A percentile compares a stretch with the other conserved stretches of the same genome.
These are phyloP conservation scores for Muschampia plurimacula DNA, from an alignment of 2,888 invertebrate species.

Conservation along the genomic window DNA sequence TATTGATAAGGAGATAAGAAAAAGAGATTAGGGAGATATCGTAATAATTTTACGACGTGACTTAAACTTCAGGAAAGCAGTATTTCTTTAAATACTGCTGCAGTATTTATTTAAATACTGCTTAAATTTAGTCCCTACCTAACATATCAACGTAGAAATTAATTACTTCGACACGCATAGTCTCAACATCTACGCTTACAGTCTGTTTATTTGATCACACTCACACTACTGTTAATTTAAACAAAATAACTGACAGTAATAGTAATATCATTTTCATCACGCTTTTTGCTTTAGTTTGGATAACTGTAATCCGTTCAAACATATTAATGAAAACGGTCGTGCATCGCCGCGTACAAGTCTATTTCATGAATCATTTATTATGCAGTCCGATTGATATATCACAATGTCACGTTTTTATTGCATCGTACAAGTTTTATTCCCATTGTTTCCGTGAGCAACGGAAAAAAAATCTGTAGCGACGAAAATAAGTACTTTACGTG, in stretches of 20 bases:
- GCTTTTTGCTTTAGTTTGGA: constrained; percentile 7
- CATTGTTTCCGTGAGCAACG: neutral
- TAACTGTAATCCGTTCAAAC: constrained; percentile 11
- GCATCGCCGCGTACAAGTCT: constrained; percentile 16
- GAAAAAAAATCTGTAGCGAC: neutral
- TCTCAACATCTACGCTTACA: neutral
- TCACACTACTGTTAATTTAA: neutral
- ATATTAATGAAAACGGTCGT: constrained; percentile 15
- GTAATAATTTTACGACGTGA: too few species aligned
- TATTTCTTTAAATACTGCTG: too few species aligned
- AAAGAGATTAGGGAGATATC: too few species aligned
- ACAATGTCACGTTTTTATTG: constrained; percentile 16
- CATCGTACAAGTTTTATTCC: neutral
- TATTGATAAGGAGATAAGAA: neutral
- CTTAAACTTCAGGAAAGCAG: too few species aligned
- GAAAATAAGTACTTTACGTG: neutral
- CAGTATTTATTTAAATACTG: too few species aligned
- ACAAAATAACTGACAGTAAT: neutral
- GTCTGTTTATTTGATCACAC: neutral
- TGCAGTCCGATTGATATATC: constrained; percentile 17
- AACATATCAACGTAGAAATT: too few species aligned
- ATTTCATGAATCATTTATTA: constrained; percentile 33
- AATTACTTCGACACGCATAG: too few species aligned
- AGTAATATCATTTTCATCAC: constrained; percentile 6
- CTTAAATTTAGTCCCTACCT: too few species aligned